Evolutionary conservation across 1,140 invertebrate species (phyloP).

Genomic region (Zeugodacus cucurbitae): DNA sequence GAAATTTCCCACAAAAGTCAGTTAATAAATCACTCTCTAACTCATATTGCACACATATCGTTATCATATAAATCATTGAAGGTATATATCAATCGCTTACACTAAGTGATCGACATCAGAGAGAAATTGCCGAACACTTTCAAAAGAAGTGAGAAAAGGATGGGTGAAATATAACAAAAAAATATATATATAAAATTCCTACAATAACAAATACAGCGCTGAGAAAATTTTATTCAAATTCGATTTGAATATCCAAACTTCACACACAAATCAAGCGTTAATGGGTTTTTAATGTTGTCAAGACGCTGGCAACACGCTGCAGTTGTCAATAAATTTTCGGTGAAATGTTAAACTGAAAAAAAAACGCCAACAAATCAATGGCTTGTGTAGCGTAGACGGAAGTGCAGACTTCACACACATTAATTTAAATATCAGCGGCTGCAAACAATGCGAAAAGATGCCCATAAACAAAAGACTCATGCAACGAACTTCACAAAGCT

Average conservation of each 20-base stretch:
- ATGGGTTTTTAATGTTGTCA: neutral
- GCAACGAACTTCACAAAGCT: neutral
- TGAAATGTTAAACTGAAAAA: neutral
- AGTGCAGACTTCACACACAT: neutral
- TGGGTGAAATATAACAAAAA: no score
- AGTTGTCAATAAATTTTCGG: slow-evolving; percentile 6
- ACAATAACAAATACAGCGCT: neutral
- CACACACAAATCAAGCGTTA: slow-evolving; percentile 12
- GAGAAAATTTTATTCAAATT: neutral
- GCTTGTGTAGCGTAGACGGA: neutral
- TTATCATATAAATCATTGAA: neutral
- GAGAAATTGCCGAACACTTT: no score
- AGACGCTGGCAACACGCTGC: neutral
- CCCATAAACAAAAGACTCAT: neutral
- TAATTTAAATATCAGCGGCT: neutral
- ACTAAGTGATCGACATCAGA: no score
- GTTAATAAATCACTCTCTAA: neutral
- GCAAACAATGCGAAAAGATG: neutral
- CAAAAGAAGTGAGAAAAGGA: no score
- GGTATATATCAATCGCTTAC: neutral
- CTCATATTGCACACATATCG: neutral
- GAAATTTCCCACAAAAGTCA: neutral
- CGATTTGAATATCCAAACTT: neutral
- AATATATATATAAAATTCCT: no score
- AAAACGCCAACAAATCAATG: neutral